Percentiles rank a stretch among this genome's conserved stretches.
Evolutionary conservation across 2,888 invertebrate genomes (phyloP).

Genomic region (Hydraecia micacea): DNA sequence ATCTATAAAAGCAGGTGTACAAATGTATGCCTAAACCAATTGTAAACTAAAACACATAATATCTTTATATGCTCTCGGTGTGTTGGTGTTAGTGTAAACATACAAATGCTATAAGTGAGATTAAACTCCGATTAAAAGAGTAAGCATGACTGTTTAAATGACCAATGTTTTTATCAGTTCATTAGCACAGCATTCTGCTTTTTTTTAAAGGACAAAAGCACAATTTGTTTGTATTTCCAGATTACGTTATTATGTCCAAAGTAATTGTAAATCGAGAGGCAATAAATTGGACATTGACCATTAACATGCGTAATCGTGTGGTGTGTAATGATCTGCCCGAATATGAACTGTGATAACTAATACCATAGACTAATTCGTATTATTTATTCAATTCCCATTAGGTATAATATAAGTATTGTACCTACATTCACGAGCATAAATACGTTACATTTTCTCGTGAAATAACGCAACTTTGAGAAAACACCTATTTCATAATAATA

Average conservation of each 20-base stretch:
- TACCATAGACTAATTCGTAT: no score
- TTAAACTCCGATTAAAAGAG: slow-evolving; percentile 29
- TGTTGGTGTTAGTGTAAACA: slow-evolving; percentile 17
- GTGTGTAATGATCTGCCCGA: neutral
- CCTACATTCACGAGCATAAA: neutral
- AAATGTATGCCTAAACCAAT: slow-evolving; percentile 19
- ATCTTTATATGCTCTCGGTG: neutral
- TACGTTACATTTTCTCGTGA: neutral
- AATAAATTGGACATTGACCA: slow-evolving; percentile 46
- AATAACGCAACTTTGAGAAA: neutral
- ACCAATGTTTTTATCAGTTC: slow-evolving; percentile 48
- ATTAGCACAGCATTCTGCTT: slow-evolving; percentile 30
- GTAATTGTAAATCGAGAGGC: slow-evolving; percentile 22
- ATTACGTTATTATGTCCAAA: slow-evolving; percentile 19
- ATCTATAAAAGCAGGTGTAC: neutral
- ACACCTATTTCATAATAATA: neutral
- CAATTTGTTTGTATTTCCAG: slow-evolving; percentile 13
- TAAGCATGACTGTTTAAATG: slow-evolving; percentile 27
- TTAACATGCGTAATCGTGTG: slow-evolving; percentile 21
- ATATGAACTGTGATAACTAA: neutral
- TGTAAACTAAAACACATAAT: neutral
- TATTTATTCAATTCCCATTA: neutral
- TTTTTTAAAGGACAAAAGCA: slow-evolving; percentile 18
- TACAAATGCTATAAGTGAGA: slow-evolving; percentile 21
- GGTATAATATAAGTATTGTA: neutral